phyloP scores from a whole-genome alignment of 2,888 invertebrate species.

The Anthophora plumipes region DNA sequence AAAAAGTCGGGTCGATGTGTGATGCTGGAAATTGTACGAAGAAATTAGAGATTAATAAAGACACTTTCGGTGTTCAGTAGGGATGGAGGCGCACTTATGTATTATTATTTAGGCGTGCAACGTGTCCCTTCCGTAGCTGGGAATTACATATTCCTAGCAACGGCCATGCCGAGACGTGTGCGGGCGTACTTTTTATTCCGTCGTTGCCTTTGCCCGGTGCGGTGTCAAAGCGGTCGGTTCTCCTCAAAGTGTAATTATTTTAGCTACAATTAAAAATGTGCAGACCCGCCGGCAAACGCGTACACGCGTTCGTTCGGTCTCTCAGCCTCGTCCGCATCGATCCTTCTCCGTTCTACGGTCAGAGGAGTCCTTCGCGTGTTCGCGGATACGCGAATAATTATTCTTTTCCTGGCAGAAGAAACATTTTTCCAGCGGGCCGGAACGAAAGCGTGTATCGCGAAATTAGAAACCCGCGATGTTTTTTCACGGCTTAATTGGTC shows the following conservation, averaged over 20 bases:
- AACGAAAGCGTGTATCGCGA: slow-evolving; percentile 42
- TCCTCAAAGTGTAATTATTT: slow-evolving; percentile 83
- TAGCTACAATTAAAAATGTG: slow-evolving; percentile 83
- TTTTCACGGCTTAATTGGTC: slow-evolving; percentile 58
- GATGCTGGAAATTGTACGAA: too few species aligned
- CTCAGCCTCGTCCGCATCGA: slow-evolving; percentile 64
- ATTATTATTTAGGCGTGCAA: slow-evolving; percentile 76
- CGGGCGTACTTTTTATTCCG: slow-evolving; percentile 74
- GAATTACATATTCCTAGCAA: slow-evolving; percentile 77
- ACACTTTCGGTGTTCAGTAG: too few species aligned
- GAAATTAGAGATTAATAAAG: too few species aligned
- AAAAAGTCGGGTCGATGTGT: too few species aligned
- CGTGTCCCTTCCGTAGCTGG: slow-evolving; percentile 70
- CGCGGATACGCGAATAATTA: slow-evolving; percentile 53
- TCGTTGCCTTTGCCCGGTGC: slow-evolving; percentile 75
- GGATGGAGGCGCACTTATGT: slow-evolving; percentile 62
- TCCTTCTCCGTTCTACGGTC: slow-evolving; percentile 48
- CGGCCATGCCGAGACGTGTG: slow-evolving; percentile 73
- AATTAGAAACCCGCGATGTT: slow-evolving; percentile 61
- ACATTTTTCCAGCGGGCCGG: slow-evolving; percentile 40
- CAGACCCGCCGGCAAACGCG: slow-evolving; percentile 72
- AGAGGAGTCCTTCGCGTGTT: slow-evolving; percentile 62
- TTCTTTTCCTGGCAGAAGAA: slow-evolving; percentile 54
- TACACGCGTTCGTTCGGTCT: slow-evolving; percentile 56
- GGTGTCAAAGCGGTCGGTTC: slow-evolving; percentile 80